Evolutionary conservation across 2,113 vertebrate genomes (phyloP).

Genomic region (Glaucidium brasilianum): DNA sequence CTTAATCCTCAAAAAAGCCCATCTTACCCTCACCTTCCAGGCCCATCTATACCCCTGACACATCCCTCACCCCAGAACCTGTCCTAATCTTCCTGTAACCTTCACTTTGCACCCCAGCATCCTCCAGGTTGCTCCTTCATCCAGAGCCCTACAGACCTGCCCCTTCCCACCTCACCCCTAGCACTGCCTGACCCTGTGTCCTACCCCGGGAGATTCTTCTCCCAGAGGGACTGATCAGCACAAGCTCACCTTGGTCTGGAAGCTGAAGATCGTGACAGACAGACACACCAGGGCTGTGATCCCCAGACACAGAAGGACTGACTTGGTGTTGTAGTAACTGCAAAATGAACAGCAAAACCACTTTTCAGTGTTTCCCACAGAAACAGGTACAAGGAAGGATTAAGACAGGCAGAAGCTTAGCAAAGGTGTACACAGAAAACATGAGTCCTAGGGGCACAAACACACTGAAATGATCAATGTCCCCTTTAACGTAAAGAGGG

Average conservation of each 20-base stretch:
- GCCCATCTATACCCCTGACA: background rate
- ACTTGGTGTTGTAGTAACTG: constrained; percentile 92
- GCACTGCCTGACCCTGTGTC: background rate
- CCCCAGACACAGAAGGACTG: constrained; percentile 89
- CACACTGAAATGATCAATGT: accelerated
- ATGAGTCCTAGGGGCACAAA: accelerated
- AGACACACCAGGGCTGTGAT: constrained; percentile 91
- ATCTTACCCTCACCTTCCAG: background rate
- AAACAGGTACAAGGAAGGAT: background rate
- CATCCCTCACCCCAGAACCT: background rate
- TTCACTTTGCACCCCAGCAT: background rate
- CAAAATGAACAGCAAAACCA: background rate
- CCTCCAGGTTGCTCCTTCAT: background rate
- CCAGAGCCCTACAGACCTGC: background rate
- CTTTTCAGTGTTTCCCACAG: background rate
- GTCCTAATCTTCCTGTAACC: background rate
- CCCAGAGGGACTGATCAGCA: background rate
- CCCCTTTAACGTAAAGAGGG: background rate
- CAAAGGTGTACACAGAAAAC: background rate
- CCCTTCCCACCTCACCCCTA: background rate
- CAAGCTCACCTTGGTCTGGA: constrained; percentile 88
- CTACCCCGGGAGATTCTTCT: background rate
- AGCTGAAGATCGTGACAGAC: constrained; percentile 88
- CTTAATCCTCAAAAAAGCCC: background rate
- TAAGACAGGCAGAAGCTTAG: background rate